Conservation (phyloP, 2,888 invertebrate genomes). For the Sesia apiformis region DNA sequence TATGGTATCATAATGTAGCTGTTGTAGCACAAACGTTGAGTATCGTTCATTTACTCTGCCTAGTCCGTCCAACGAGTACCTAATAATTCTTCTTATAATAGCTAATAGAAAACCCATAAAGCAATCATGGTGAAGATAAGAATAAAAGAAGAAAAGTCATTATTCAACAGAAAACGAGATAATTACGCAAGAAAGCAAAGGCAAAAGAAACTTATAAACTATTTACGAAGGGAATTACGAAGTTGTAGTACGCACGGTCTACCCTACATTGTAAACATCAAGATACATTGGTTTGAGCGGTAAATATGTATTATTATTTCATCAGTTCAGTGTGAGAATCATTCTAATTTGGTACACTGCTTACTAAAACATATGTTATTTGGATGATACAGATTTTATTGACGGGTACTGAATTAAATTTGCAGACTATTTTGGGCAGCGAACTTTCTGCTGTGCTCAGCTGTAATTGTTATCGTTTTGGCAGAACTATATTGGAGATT, state of each 20-base stretch:
- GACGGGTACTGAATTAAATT: slow-evolving; percentile 6
- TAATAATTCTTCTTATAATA: too few relatives aligned
- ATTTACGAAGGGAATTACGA: slow-evolving; percentile 42
- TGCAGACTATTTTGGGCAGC: slow-evolving; percentile 49
- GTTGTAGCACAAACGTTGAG: too few relatives aligned
- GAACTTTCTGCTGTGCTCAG: slow-evolving; percentile 29
- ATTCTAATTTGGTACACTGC: background rate
- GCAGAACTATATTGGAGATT: slow-evolving; percentile 41
- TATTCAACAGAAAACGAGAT: slow-evolving; percentile 39
- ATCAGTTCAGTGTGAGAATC: background rate
- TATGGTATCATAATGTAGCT: too few relatives aligned
- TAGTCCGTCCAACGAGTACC: too few relatives aligned
- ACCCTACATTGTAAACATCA: slow-evolving; percentile 39
- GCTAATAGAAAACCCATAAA: background rate
- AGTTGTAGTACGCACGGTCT: slow-evolving; percentile 51
- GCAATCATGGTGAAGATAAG: background rate
- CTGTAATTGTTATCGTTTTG: slow-evolving; percentile 33
- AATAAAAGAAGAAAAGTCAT: slow-evolving; percentile 8
- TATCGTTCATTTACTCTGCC: too few relatives aligned
- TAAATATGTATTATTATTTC: slow-evolving; percentile 11
- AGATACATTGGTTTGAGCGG: slow-evolving; percentile 53
- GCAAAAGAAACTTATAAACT: slow-evolving; percentile 33
- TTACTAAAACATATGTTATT: background rate
- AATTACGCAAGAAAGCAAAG: slow-evolving; percentile 32
- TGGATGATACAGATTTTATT: background rate